Evolutionary conservation across 2,113 vertebrate species (phyloP).

Genomic region (Mobula hypostoma): DNA sequence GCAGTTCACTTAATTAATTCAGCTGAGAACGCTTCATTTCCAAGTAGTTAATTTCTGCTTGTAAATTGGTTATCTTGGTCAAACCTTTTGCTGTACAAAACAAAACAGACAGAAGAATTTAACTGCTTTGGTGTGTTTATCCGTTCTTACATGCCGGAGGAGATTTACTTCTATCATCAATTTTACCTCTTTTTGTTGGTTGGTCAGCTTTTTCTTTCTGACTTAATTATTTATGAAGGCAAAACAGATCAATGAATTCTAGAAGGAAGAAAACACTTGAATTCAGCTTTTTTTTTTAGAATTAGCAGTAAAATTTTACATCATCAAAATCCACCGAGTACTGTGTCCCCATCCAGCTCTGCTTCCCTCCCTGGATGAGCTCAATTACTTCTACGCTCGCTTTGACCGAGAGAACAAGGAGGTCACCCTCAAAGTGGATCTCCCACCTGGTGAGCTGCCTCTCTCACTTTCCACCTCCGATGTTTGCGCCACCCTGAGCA

Average conservation of each 20-base stretch:
- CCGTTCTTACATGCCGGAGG: neutral
- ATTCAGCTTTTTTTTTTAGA: no score
- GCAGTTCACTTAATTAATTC: neutral
- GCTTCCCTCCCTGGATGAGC: no score
- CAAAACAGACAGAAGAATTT: neutral
- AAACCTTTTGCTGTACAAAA: neutral
- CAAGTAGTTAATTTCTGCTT: neutral
- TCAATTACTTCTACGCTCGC: no score
- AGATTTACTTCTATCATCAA: neutral
- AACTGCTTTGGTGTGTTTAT: neutral
- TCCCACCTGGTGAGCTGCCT: no score
- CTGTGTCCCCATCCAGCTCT: no score
- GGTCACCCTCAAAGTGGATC: no score
- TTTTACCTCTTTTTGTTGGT: neutral
- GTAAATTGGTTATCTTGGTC: neutral
- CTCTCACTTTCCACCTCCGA: no score
- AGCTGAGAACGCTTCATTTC: neutral
- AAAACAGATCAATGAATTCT: neutral
- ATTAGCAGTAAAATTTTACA: no score
- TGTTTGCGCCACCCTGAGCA: no score
- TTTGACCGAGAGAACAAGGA: no score
- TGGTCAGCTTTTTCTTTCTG: neutral
- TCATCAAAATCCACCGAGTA: no score
- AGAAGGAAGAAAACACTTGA: no score
- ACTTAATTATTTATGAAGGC: neutral